Base-by-base conservation (phyloP, 1,140 invertebrate genomes). In the Brachionus paranguensis region DNA sequence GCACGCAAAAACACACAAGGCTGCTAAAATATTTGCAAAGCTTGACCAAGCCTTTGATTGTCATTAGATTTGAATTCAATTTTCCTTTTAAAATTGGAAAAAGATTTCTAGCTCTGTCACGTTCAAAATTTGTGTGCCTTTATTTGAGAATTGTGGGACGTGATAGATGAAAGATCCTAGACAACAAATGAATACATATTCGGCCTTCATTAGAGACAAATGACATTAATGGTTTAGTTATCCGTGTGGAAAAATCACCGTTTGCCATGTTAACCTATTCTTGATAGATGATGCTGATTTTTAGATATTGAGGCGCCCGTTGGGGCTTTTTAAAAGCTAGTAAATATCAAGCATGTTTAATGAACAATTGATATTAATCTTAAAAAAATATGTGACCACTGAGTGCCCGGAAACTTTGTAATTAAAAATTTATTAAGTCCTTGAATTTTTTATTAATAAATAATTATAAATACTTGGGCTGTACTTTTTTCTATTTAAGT, bases 1-100 rank as follows among this genome's bases (percentile, higher is more conserved):
- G 65, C 17, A 41, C 33, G 20, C 14, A 72, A 43, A 72, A 43
- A 43, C 29, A 41, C 68, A 72, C 37, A 72, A 72, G 68, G 68
- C 37, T 72, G 33, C 10, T 72, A 41, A 72, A 72, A 60, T 60
- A 60, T 60, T 60, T 60, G 20, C 53, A 20, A 24, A 60, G 20
- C 20, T 72, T 17, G 68, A 72, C 68, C 68, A 72, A 72, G 8
- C 68, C 68, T 72, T 43, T 43, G 37, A 41, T 72, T 72, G n/a
- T 72, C 24, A 72, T 17, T 72, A 41, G 17, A 41, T 43, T 41
- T 20, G 43, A 72, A 43, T 72, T 43, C 1, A 45, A 72, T 72
- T 43, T 72, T 17, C 68, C 68, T 72, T 72, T 41, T 72, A 41
- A 41, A 20, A 43, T 72, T 68, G 14, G 17, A 20, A 60, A 60